Evolutionary conservation across 2,888 invertebrate genomes (phyloP), one percentile per base, ranked within the genome.

Genomic region (Pachycephus smyrnensis): DNA sequence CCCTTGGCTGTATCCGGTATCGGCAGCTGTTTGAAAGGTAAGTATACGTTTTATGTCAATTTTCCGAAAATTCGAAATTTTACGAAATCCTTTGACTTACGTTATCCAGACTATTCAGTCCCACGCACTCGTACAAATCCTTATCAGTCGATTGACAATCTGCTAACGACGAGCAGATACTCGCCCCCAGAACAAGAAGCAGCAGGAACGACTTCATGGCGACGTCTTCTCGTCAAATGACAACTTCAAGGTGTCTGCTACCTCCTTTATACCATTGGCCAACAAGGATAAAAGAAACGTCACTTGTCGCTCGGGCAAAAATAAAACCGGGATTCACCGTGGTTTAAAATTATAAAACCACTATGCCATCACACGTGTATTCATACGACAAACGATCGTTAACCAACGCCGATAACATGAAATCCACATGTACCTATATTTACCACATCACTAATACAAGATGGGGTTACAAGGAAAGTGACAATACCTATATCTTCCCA

Each of bases 121-220:
- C 78, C 15, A 82, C 77, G 78, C 82, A 84, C 1, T 31, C 69
- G 35, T 80, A 82, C 74, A 75, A 79, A 75, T 79, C 68, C 4
- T 77, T 69, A 30, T 23, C 6, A 55, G 55, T 23, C 23, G 23
- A 55, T 55, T 23, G 55, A 23, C 55, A 55, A 6, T 55, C 55
- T 23, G 55, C 55, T 9, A 23, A 23, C 23, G 55, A 23, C 0
- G 55, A 55, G 23, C 55, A 23, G 15, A 55, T 55, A 23, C 55
- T 55, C 55, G 55, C 9, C 9, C 55, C 55, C 23, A 55, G 55
- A 55, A 55, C 6, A 55, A 55, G 23, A 23, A 55, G 55, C 55
- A 55, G 0, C 55, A 55, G 55, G 2, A 55, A 55, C 0, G 55
- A 23, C 23, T 55, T 55, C 55, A 55, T 55, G 55, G 55, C 9